A percentile compares a stretch with the other conserved stretches of the same genome.
These are phyloP conservation scores for Oxystoma pomonae DNA, from an alignment of 2,888 invertebrate genomes.

Conservation along the genomic window DNA sequence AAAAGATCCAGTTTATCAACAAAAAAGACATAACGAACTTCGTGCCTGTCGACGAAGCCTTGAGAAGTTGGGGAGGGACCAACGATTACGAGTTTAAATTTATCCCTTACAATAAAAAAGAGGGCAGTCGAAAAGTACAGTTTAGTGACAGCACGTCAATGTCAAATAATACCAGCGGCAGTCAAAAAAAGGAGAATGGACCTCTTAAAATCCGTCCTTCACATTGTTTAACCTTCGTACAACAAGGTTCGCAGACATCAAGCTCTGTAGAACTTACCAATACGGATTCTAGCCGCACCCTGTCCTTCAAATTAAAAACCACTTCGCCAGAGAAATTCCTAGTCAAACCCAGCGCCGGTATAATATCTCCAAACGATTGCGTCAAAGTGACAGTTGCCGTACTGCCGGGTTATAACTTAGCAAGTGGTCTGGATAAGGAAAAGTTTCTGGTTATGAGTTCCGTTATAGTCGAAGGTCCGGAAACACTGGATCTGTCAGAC, in stretches of 20 bases:
- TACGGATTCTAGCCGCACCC: slow-evolving; percentile 49
- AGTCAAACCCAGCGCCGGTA: slow-evolving; percentile 84
- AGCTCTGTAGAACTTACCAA: slow-evolving; percentile 69
- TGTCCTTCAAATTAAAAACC: slow-evolving; percentile 85
- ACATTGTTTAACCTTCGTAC: slow-evolving; percentile 66
- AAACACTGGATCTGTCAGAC: slow-evolving; percentile 61
- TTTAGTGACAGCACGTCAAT: background rate
- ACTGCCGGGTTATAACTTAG: slow-evolving; percentile 66
- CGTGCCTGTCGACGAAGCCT: slow-evolving; percentile 70
- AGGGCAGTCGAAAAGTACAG: background rate
- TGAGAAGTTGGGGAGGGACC: slow-evolving; percentile 75
- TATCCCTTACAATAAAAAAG: slow-evolving; percentile 52
- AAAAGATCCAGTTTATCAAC: slow-evolving; percentile 79
- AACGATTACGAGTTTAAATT: slow-evolving; percentile 72
- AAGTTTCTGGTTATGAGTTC: slow-evolving; percentile 87
- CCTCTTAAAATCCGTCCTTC: slow-evolving; percentile 63
- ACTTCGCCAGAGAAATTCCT: slow-evolving; percentile 94
- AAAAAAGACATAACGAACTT: slow-evolving; percentile 70
- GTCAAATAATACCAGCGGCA: background rate
- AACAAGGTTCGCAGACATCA: slow-evolving; percentile 62
- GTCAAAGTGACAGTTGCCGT: slow-evolving; percentile 69
- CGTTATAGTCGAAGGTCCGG: slow-evolving; percentile 57
- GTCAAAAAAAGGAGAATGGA: slow-evolving; percentile 39
- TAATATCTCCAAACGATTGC: slow-evolving; percentile 60
- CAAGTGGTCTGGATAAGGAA: slow-evolving; percentile 64